These are phyloP conservation scores for Drosophila heteroneura DNA, from an alignment of 2,888 invertebrate species.

Conservation along the genomic window DNA sequence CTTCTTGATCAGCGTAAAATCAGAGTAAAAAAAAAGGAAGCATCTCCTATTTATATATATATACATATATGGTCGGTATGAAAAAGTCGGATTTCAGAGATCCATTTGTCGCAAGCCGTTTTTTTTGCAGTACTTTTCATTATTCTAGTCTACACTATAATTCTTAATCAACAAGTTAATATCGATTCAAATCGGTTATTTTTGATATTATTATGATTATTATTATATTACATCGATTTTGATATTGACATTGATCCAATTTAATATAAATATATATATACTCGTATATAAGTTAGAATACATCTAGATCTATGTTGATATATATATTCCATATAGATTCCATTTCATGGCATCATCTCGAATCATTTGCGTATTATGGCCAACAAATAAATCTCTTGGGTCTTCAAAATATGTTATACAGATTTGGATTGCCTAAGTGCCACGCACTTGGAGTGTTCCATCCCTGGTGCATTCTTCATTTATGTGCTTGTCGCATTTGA, in stretches of 20 bases:
- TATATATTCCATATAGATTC: not conserved
- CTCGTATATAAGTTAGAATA: not conserved
- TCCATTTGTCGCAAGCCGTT: not conserved
- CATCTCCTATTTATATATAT: no score
- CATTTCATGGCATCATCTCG: not conserved
- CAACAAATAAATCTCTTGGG: not conserved
- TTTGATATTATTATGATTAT: not conserved
- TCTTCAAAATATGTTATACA: not conserved
- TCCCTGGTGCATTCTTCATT: conserved; percentile 43
- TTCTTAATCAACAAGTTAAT: not conserved
- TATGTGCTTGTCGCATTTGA: conserved; percentile 31
- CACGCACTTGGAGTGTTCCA: not conserved
- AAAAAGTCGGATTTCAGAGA: not conserved
- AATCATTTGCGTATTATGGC: not conserved
- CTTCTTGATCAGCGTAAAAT: no score
- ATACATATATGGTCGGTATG: not conserved
- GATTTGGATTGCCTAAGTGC: not conserved
- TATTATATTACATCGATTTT: not conserved
- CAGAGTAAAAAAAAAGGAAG: no score
- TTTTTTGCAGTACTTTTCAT: not conserved
- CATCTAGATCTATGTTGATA: not conserved
- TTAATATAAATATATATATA: not conserved
- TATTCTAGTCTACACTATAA: not conserved
- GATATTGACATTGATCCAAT: not conserved
- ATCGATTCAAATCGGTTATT: no score